Conservation (phyloP, 2,888 invertebrate genomes). For the Nymphalis polychloros region DNA sequence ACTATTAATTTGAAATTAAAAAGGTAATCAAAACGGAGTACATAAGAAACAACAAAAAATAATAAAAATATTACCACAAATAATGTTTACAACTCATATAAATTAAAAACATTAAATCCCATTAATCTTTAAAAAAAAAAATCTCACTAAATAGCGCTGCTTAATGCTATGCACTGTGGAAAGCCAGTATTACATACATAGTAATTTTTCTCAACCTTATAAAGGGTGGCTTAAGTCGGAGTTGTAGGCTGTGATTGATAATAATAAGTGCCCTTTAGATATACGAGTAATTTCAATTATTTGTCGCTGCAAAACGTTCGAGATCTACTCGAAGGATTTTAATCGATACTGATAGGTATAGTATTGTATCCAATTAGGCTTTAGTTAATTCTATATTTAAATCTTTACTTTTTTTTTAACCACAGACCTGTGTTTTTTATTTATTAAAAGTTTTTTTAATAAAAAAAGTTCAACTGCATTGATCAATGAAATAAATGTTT, state of each 20-base stretch:
- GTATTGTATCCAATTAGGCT: conserved; percentile 9
- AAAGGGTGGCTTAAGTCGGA: conserved; percentile 59
- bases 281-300: conserved; percentile 46
- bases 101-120: too few species aligned
- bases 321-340: conserved; percentile 35
- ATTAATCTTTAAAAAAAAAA: neutral
- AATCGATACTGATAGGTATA: conserved; percentile 40
- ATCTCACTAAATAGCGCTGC: neutral
- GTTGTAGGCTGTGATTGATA: conserved; percentile 46
- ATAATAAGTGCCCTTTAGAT: conserved; percentile 41
- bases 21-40: too few species aligned
- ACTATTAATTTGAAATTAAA: too few species aligned
- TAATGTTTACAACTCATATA: neutral
- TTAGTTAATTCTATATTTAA: neutral
- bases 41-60: too few species aligned
- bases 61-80: too few species aligned
- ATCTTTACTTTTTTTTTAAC: neutral
- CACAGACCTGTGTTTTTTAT: too few species aligned
- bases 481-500: too few species aligned
- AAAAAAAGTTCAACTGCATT: too few species aligned
- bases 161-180: neutral
- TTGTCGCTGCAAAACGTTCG: conserved; percentile 46
- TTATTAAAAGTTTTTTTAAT: too few species aligned
- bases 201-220: conserved; percentile 57
- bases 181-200: conserved; percentile 5